Percentiles rank a stretch among this genome's conserved stretches.
These are phyloP conservation scores for Cebus imitator DNA, from an alignment of 2,113 vertebrate species.

Conservation along the genomic window DNA sequence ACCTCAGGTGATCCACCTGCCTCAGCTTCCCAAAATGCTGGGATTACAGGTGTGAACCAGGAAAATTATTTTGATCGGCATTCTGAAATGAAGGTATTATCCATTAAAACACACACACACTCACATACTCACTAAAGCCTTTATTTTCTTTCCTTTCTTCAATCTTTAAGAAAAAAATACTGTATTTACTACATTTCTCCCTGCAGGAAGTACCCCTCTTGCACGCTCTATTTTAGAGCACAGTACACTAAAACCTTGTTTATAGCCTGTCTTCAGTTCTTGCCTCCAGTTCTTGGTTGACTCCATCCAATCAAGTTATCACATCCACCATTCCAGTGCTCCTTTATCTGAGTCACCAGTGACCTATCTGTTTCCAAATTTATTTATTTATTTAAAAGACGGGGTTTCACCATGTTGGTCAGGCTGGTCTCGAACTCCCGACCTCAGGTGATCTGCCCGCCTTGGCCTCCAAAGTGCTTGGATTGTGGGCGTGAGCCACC, in stretches of 20 bases:
- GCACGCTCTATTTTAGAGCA: neutral
- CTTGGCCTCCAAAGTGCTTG: too few species aligned
- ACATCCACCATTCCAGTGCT: neutral
- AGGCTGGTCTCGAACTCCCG: too few species aligned
- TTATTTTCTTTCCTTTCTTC: neutral
- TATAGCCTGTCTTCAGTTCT: neutral
- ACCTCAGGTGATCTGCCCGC: too few species aligned
- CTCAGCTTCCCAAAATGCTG: too few species aligned
- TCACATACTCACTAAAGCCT: neutral
- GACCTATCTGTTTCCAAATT: neutral
- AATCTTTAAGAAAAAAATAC: neutral
- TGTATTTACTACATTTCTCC: neutral
- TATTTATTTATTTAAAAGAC: too few species aligned
- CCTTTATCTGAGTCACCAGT: neutral
- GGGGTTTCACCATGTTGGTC: too few species aligned
- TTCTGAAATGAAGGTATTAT: neutral
- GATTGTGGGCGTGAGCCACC: too few species aligned
- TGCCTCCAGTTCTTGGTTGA: neutral
- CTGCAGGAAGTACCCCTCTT: neutral
- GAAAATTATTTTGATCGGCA: neutral
- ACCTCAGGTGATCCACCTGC: too few species aligned
- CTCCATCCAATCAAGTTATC: neutral
- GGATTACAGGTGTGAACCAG: too few species aligned
- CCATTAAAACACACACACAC: neutral
- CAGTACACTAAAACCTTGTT: neutral